Percentiles rank a stretch among this genome's conserved stretches.
Conservation (phyloP, 2,888 invertebrate species). For the Morpho deidamia region DNA sequence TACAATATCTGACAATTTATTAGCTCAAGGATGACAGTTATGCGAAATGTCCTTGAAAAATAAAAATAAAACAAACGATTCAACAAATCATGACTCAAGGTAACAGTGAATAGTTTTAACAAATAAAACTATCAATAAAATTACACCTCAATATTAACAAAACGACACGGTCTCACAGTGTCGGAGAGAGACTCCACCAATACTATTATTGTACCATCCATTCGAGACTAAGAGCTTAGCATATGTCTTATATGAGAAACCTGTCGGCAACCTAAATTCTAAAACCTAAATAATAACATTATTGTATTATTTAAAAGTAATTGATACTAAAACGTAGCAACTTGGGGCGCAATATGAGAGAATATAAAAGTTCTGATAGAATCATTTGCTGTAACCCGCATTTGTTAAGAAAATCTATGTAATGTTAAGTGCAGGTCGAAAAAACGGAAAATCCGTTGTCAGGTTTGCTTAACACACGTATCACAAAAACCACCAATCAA, state of each 20-base stretch:
- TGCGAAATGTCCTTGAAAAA: slow-evolving; percentile 73
- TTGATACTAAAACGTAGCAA: too few species aligned
- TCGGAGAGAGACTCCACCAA: slow-evolving; percentile 22
- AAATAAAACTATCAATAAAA: slow-evolving; percentile 70
- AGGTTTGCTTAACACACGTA: too few species aligned
- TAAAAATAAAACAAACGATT: slow-evolving; percentile 75
- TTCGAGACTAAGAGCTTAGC: slow-evolving; percentile 27
- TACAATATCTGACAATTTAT: slow-evolving; percentile 75
- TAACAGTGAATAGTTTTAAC: slow-evolving; percentile 74
- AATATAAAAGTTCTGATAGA: too few species aligned
- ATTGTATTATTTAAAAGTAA: too few species aligned
- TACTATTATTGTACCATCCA: slow-evolving; percentile 24
- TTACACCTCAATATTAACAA: slow-evolving; percentile 64
- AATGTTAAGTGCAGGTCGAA: too few species aligned
- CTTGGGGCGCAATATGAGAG: too few species aligned
- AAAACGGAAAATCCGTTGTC: too few species aligned
- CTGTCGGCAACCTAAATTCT: too few species aligned
- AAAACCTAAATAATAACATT: too few species aligned
- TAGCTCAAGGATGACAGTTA: slow-evolving; percentile 73
- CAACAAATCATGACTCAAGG: slow-evolving; percentile 77
- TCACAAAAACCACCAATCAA: too few species aligned
- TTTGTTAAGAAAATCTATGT: too few species aligned
- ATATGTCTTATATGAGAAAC: neutral
- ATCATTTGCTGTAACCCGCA: too few species aligned
- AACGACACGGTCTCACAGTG: slow-evolving; percentile 31